phyloP scores from a whole-genome alignment of 2,888 invertebrate species.

The Machimus rusticus region DNA sequence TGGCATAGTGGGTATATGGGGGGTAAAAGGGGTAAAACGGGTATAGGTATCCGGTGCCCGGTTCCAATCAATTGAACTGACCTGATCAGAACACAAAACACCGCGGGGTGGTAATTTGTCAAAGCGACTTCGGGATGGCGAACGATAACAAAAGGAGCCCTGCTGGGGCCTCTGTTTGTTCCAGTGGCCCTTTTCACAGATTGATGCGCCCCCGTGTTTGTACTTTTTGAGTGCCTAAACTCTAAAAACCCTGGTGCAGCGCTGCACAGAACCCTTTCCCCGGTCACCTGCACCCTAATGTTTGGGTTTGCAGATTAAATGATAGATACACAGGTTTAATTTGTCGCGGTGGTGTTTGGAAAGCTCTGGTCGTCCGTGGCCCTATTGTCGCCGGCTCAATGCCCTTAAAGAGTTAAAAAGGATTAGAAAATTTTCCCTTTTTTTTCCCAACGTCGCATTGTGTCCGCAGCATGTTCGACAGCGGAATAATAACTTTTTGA shows the following conservation, averaged over 20 bases:
- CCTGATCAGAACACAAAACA: slow-evolving; percentile 31
- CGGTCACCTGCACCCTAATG: neutral
- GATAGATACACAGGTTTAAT: slow-evolving; percentile 34
- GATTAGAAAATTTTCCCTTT: neutral
- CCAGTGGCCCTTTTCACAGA: slow-evolving; percentile 29
- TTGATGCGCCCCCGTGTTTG: slow-evolving; percentile 2
- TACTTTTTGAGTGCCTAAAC: slow-evolving; percentile 13
- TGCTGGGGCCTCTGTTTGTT: neutral
- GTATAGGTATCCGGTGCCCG: neutral
- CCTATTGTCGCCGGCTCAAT: neutral
- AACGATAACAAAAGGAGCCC: slow-evolving; percentile 29
- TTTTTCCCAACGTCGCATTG: neutral
- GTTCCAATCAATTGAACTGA: slow-evolving; percentile 30
- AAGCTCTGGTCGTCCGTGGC: neutral
- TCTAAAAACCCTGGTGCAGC: neutral
- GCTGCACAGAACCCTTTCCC: neutral
- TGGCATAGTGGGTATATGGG: too few relatives aligned
- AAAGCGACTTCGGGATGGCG: slow-evolving; percentile 18
- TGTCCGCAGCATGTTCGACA: neutral
- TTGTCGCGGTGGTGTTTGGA: slow-evolving; percentile 24
- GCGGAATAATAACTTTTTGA: neutral
- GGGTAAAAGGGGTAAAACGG: neutral
- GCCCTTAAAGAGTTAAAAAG: neutral
- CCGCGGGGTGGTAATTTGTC: slow-evolving; percentile 22
- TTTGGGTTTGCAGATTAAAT: slow-evolving; percentile 37